These are phyloP conservation scores for Drosophila mulleri DNA, from an alignment of 2,888 invertebrate species.

Conservation along the genomic window DNA sequence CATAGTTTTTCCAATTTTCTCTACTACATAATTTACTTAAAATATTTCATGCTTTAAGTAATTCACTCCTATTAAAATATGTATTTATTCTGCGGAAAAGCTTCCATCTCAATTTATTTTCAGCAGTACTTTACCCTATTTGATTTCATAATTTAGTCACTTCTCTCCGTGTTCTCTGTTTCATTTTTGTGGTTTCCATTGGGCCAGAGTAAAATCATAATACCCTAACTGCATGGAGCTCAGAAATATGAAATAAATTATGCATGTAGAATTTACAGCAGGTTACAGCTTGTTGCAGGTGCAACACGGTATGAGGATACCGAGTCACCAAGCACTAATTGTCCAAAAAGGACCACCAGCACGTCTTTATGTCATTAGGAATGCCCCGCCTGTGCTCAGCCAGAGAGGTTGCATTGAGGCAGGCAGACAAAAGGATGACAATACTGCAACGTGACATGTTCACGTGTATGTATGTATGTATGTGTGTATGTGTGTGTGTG, in stretches of 20 bases:
- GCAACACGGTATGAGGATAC: constrained; percentile 38
- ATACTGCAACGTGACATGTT: constrained; percentile 77
- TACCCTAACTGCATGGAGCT: constrained; percentile 30
- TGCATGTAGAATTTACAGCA: constrained; percentile 54
- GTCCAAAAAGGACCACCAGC: constrained; percentile 77
- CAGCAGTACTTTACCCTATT: background rate
- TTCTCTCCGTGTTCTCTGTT: background rate
- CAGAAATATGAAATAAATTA: constrained; percentile 71
- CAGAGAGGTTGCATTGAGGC: constrained; percentile 6
- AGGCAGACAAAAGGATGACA: constrained; percentile 68
- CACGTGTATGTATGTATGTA: constrained; percentile 58
- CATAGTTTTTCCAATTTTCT: background rate
- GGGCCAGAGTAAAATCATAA: constrained; percentile 15
- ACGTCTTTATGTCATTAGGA: constrained; percentile 74
- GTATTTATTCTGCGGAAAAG: too few species aligned
- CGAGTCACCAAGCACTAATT: constrained; percentile 64
- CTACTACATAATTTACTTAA: too few species aligned
- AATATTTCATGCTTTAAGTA: background rate
- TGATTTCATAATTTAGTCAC: background rate
- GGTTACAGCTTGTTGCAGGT: constrained; percentile 55
- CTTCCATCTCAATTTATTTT: too few species aligned
- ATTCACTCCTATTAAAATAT: background rate
- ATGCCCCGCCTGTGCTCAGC: constrained; percentile 46
- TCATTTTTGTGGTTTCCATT: constrained; percentile 11
- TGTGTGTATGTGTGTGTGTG: background rate